These are phyloP conservation scores for Aphaenogaster ashmeadi DNA, from an alignment of 1,140 invertebrate species.

Conservation along the genomic window DNA sequence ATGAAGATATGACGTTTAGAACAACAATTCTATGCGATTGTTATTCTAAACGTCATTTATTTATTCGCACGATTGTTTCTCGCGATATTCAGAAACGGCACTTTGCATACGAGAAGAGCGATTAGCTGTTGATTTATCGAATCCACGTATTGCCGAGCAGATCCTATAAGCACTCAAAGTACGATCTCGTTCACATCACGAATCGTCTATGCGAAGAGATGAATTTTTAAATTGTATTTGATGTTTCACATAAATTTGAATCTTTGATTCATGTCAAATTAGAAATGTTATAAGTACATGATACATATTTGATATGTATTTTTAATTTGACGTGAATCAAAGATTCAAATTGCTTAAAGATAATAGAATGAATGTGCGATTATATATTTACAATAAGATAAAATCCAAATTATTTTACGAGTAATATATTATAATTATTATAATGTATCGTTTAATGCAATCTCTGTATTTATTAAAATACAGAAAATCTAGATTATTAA, in stretches of 20 bases:
- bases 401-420: background rate
- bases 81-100: constrained; percentile 20
- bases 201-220: constrained; percentile 40
- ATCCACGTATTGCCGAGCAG: constrained; percentile 57
- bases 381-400: constrained; percentile 19
- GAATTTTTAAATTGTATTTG: constrained; percentile 54
- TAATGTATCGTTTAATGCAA: background rate
- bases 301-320: background rate
- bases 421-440: constrained; percentile 9
- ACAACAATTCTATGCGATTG: background rate
- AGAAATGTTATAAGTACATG: background rate
- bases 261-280: constrained; percentile 31
- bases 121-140: constrained; percentile 73
- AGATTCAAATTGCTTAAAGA: background rate
- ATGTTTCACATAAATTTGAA: constrained; percentile 18
- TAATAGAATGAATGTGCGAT: background rate
- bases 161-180: constrained; percentile 65
- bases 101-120: constrained; percentile 57
- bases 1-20: constrained; percentile 11
- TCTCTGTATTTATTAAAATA: constrained; percentile 8
- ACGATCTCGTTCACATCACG: constrained; percentile 14
- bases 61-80: constrained; percentile 36
- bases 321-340: too few relatives aligned
- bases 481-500: background rate
- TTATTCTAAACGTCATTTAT: constrained; percentile 31